These are phyloP conservation scores for Acromyrmex charruanus DNA, from an alignment of 1,140 invertebrate species.

Conservation along the genomic window DNA sequence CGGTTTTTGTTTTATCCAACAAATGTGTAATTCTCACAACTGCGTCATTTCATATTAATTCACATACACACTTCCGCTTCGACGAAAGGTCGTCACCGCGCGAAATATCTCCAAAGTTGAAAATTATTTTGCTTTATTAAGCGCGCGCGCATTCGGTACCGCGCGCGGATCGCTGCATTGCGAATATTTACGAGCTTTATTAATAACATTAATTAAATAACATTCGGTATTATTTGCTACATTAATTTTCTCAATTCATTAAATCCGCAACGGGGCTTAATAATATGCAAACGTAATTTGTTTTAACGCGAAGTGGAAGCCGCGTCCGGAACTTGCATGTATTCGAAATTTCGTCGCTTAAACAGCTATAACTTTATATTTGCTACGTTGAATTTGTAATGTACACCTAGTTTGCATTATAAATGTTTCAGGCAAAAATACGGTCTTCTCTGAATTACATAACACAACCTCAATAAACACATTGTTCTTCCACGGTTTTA, in stretches of 20 bases:
- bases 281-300: constrained; percentile 51
- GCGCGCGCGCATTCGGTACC: not conserved
- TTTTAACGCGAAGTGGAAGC: constrained; percentile 34
- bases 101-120: constrained; percentile 26
- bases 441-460: not conserved
- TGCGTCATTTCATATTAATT: constrained; percentile 34
- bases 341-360: constrained; percentile 37
- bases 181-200: constrained; percentile 56
- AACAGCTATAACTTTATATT: constrained; percentile 38
- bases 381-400: constrained; percentile 45
- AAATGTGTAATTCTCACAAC: not conserved
- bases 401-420: constrained; percentile 48
- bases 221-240: constrained; percentile 50
- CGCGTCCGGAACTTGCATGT: not conserved
- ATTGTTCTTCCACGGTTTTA: not conserved
- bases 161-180: not conserved
- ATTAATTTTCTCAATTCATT: constrained; percentile 60
- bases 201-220: constrained; percentile 63
- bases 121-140: constrained; percentile 52
- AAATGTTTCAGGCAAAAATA: constrained; percentile 38
- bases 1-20: constrained; percentile 8
- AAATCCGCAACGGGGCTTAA: constrained; percentile 49
- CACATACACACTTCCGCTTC: not conserved
- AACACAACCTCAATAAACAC: not conserved
- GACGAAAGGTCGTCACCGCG: not conserved